phyloP scores from a whole-genome alignment of 1,140 invertebrate species.

The Aporrectodea caliginosa region DNA sequence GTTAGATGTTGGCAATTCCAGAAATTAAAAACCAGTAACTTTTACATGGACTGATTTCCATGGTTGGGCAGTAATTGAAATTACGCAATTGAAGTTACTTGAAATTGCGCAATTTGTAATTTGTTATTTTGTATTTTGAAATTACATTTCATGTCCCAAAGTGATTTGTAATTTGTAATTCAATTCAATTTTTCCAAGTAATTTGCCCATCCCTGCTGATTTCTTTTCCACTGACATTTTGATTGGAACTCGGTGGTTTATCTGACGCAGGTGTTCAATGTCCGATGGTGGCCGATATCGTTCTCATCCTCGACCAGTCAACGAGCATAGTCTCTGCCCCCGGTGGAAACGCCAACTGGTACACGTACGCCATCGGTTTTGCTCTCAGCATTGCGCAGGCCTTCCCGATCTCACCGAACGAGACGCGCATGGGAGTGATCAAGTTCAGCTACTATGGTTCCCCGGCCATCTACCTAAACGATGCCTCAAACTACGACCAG shows the following conservation, averaged over 20 bases:
- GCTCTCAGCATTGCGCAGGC: conserved; percentile 2
- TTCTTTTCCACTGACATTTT: no score
- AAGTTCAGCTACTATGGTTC: not conserved
- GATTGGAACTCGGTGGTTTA: no score
- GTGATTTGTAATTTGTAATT: no score
- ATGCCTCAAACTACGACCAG: not conserved
- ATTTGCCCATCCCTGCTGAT: no score
- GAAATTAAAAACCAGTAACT: no score
- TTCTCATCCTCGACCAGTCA: conserved; percentile 11
- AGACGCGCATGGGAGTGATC: conserved; percentile 2
- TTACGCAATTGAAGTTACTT: not conserved
- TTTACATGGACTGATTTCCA: no score
- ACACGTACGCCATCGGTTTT: conserved; percentile 2
- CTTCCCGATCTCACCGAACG: not conserved
- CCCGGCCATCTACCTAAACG: conserved; percentile 4
- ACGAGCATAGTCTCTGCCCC: conserved; percentile 11
- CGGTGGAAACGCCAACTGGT: conserved; percentile 9
- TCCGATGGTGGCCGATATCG: conserved; percentile 9
- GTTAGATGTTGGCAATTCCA: no score
- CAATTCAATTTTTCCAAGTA: no score
- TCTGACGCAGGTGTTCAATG: not conserved
- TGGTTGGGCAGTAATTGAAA: no score
- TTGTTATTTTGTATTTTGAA: not conserved
- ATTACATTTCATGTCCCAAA: not conserved
- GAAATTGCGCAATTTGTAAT: not conserved